Base-by-base conservation (phyloP, 1,140 invertebrate genomes). In the Calephelis nemesis region DNA sequence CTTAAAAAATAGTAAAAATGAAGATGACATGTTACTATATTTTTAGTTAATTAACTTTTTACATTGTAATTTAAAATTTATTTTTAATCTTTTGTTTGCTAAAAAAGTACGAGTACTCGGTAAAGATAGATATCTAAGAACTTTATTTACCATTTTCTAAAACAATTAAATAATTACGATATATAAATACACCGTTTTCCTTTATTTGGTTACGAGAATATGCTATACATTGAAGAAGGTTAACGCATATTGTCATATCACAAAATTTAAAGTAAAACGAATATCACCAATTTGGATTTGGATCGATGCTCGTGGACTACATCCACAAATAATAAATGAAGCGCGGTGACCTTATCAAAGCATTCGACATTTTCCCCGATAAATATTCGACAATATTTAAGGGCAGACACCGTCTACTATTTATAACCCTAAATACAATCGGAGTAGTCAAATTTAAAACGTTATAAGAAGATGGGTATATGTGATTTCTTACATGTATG, bases 321-420 rank as follows among this genome's bases (percentile, higher is more conserved):
- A n/a, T 62, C 63, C 47, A 68, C 70, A 73, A 75, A 75, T 78
- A 79, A 79, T 79, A 78, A 76, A 81, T 81, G 72, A 79, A 68
- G n/a, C 63, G 45, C 45, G 54, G 67, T 78, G 78, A 79, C 81
- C 78, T 83, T 79, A 74, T 79, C 75, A 79, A 77, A 79, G 71
- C 68, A 76, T 79, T 81, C 71, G 78, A 79, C 76, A 78, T 79
- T 79, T 79, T 68, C 47, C 48, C 52, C 65, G 48, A 52, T 65
- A 65, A 65, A 65, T 65, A 65, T 42, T 65, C 48, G 52, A 52
- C 52, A 65, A 65, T 65, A 65, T 65, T 65, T 39, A 52, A 48
- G 48, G 30, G 49, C 49, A 47, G 62, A 15, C 52, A 5, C 30
- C 40, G 30, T 65, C 48, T 40, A 15, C n/a, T 13, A 52, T 4